These are phyloP conservation scores for Hedya salicella DNA, from an alignment of 2,888 invertebrate genomes.

Conservation along the genomic window DNA sequence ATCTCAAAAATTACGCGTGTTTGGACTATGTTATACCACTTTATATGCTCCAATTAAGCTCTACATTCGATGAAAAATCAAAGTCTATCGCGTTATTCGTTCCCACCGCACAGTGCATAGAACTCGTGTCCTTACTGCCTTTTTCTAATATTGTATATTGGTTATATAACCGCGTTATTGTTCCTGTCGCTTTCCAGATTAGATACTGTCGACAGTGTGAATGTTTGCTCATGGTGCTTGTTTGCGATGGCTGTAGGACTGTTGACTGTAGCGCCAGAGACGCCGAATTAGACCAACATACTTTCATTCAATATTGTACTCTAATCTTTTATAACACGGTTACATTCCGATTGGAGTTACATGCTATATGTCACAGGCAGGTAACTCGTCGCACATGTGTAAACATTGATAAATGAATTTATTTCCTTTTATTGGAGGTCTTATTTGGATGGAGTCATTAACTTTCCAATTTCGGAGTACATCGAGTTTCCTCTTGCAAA, in stretches of 20 bases:
- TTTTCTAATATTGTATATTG: constrained; percentile 4
- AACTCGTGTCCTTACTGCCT: background rate
- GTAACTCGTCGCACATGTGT: constrained; percentile 38
- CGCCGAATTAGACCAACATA: constrained; percentile 53
- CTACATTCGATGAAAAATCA: too few species aligned
- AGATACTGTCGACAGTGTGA: constrained; percentile 72
- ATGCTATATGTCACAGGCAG: constrained; percentile 28
- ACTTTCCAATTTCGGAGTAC: background rate
- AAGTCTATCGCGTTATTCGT: too few species aligned
- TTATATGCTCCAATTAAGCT: too few species aligned
- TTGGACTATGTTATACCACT: too few species aligned
- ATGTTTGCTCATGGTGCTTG: constrained; percentile 74
- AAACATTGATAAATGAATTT: constrained; percentile 42
- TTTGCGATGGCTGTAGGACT: constrained; percentile 67
- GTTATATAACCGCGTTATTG: constrained; percentile 49
- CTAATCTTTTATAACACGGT: constrained; percentile 48
- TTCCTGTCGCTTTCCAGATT: constrained; percentile 69
- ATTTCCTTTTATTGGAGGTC: constrained; percentile 21
- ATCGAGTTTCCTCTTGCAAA: background rate
- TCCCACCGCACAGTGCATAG: background rate
- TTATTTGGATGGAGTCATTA: constrained; percentile 21
- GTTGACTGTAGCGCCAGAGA: constrained; percentile 62
- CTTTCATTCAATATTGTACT: constrained; percentile 56
- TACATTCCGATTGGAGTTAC: constrained; percentile 32
- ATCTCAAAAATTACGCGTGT: too few species aligned